Evolutionary conservation across 2,888 invertebrate genomes (phyloP).

Genomic region (Euzetes globulus): DNA sequence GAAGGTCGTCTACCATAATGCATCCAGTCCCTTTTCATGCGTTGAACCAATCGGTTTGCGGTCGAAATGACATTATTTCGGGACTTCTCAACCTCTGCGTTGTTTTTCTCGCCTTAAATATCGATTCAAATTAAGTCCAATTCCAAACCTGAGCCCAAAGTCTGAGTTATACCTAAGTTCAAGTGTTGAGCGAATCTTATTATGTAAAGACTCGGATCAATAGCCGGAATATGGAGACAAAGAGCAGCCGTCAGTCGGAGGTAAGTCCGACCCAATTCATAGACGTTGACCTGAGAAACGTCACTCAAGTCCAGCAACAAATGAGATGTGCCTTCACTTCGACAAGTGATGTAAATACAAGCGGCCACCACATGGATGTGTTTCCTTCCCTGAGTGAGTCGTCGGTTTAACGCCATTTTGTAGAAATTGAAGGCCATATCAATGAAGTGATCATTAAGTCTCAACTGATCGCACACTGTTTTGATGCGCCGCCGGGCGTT

Average conservation of each 20-base stretch:
- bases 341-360: conserved; percentile 93
- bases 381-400: conserved; percentile 82
- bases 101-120: conserved; percentile 66
- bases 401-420: conserved; percentile 74
- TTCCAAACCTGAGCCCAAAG: not conserved
- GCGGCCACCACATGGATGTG: conserved; percentile 88
- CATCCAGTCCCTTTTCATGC: conserved; percentile 97
- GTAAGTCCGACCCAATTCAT: conserved; percentile 87
- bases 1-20: conserved; percentile 92
- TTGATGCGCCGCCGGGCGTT: conserved; percentile 65
- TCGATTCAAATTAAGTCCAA: not conserved
- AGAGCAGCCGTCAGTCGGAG: conserved; percentile 77
- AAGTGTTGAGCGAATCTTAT: conserved; percentile 87
- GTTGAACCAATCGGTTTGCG: conserved; percentile 80
- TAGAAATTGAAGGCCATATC: conserved; percentile 91
- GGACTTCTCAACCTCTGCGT: conserved; percentile 67
- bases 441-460: conserved; percentile 78
- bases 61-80: conserved; percentile 57
- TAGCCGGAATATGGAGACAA: conserved; percentile 79
- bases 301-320: conserved; percentile 49
- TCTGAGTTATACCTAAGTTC: conserved; percentile 57
- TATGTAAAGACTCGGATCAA: conserved; percentile 93
- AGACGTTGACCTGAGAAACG: conserved; percentile 66
- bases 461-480: conserved; percentile 73
- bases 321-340: conserved; percentile 90